Evolutionary conservation across 2,888 invertebrate genomes (phyloP), one percentile per base, ranked within the genome.

Genomic region (Ophion obscuratus): DNA sequence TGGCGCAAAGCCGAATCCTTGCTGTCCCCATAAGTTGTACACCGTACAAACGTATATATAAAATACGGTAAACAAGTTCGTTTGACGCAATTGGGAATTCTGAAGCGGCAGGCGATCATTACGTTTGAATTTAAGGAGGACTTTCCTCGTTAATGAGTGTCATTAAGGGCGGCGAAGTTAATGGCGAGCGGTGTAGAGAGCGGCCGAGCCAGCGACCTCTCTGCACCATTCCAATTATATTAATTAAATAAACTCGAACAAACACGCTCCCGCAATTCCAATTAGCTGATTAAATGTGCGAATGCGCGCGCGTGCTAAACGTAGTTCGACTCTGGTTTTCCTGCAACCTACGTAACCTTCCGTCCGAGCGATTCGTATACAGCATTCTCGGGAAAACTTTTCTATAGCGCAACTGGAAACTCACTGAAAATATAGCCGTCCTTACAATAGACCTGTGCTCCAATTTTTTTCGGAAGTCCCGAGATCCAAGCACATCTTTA

Each of bases 141-240:
- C 66, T 86, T 86, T 74, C 66, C 79, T 66, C 92, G 91, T 92
- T 93, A 93, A 93, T 91, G 92, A 91, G 87, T 90, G 92, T 91
- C 92, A 92, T 92, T 92, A 92, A 92, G 92, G 90, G 90, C 91
- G 91, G 90, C 88, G 89, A 91, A 90, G 90, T 89, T 53, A 53
- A 89, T 89, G 47, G 64, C 70, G 68, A 61, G 67, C 61, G 68
- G 67, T 24, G 68, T 78, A 68, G 62, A 74, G 57, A 71, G 40
- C 27, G 31, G 68, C 44, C 70, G 40, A 20, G 36, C 47, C 4
- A 31, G 24, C 40, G 7, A 14, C 62, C 64, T 82, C 64, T 73
- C 64, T 20, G 11, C 89, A 11, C 53, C 17, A 3, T 53, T 89
- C 91, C 90, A 91, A 91, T 92, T 92, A 91, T 91, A 91, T 91